Evolutionary conservation across 2,113 vertebrate genomes (phyloP).

Genomic region (Syrrhaptes paradoxus): DNA sequence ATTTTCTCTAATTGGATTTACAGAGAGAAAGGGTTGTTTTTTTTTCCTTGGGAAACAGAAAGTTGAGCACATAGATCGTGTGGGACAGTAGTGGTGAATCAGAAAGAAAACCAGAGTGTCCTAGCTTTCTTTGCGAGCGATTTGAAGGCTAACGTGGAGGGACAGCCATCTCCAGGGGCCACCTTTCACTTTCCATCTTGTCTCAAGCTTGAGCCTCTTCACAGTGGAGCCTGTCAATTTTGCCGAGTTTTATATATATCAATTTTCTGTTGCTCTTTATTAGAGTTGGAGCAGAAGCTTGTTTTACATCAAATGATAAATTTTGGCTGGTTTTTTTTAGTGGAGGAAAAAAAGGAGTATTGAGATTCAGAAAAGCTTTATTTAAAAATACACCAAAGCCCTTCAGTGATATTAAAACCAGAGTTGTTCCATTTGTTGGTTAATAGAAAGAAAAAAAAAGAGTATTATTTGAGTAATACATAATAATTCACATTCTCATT

Average conservation of each 20-base stretch:
- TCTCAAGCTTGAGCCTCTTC: background rate
- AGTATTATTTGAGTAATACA: background rate
- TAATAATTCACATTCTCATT: background rate
- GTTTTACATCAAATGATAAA: background rate
- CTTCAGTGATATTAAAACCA: background rate
- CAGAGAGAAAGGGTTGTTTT: background rate
- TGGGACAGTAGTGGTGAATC: background rate
- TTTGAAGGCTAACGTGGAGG: constrained; percentile 4
- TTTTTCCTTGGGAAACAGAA: background rate
- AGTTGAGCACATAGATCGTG: background rate
- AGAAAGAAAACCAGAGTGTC: background rate
- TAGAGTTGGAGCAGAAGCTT: background rate
- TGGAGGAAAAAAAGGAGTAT: background rate
- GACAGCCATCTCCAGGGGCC: constrained; percentile 24
- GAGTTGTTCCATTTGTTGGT: background rate
- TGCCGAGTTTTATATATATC: background rate
- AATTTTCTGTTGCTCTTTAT: background rate
- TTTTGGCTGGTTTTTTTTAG: background rate
- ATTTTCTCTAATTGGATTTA: background rate
- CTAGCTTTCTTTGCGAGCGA: background rate
- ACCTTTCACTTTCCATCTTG: constrained; percentile 20
- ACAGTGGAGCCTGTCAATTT: constrained; percentile 10
- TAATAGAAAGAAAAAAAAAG: background rate
- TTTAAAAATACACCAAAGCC: background rate
- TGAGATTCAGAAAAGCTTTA: background rate